Evolutionary conservation across 2,888 invertebrate genomes (phyloP).

Genomic region (Ectemnius continuus): DNA sequence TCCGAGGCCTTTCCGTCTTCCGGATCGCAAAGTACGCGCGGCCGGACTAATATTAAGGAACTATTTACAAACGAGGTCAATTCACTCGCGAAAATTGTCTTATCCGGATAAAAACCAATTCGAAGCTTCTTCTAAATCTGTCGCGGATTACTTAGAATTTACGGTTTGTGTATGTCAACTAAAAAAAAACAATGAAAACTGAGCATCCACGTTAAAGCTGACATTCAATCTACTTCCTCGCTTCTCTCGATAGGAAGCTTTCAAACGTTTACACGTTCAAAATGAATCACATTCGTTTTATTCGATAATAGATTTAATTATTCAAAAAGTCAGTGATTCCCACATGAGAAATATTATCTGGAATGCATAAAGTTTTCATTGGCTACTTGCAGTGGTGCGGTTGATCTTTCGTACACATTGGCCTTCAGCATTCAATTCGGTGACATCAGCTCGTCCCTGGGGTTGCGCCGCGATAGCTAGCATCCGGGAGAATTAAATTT

Average conservation of each 20-base stretch:
- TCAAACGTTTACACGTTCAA: too few relatives aligned
- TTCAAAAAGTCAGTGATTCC: conserved; percentile 10
- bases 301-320: too few relatives aligned
- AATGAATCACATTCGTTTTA: too few relatives aligned
- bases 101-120: too few relatives aligned
- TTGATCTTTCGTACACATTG: conserved; percentile 23
- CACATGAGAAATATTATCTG: neutral
- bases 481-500: conserved; percentile 57
- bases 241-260: too few relatives aligned
- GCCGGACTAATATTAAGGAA: conserved; percentile 33
- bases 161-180: too few relatives aligned
- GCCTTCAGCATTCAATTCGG: conserved; percentile 56
- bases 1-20: conserved; percentile 25
- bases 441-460: conserved; percentile 32
- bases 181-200: too few relatives aligned
- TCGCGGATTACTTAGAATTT: too few relatives aligned
- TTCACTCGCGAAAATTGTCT: conserved; percentile 1
- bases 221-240: too few relatives aligned
- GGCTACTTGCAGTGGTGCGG: neutral
- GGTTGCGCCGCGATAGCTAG: conserved; percentile 38
- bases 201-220: too few relatives aligned
- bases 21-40: conserved; percentile 24
- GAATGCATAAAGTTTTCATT: too few relatives aligned
- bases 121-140: too few relatives aligned
- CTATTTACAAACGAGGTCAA: conserved; percentile 23